Evolutionary conservation across 2,888 invertebrate genomes (phyloP), one percentile per base, ranked within the genome.

Genomic region (Meghimatium bilineatum): DNA sequence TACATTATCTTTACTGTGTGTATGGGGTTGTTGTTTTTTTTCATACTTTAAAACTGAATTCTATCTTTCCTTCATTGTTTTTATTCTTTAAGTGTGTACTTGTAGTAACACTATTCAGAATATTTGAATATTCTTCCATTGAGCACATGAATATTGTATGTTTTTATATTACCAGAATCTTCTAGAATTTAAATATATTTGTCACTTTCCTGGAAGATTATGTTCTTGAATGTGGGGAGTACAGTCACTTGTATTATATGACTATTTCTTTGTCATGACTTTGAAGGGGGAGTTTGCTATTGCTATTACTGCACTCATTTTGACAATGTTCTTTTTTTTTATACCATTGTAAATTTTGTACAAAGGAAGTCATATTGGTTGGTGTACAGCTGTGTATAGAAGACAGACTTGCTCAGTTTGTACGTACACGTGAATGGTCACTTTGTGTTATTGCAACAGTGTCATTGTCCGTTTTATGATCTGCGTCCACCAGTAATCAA

Each of bases 291-390:
- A n/a, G 26, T 63, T 6, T 17, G 20, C 3, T 56, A 56, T 23
- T 56, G n/a, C n/a, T n/a, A 2, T 63, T 63, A n/a, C 12, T 63
- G 60, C n/a, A 63, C 60, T 63, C n/a, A n/a, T 63, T 26, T 23
- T 63, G 5, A n/a, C n/a, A 1, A n/a, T 63, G 60, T 63, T 26
- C n/a, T n/a, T 26, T 63, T 63, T 23, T n/a, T 26, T 63, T 63
- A n/a, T 63, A 78, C 78, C 38, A 34, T 38, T 78, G 78, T 78
- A 78, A 78, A 78, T 78, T 78, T 63, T 78, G 78, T 78, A 78
- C 38, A 78, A 78, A 78, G 78, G 66, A 78, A 38, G 26, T 78
- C 60, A 60, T 76, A 76, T 78, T 78, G 36, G 34, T 63, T 32
- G 38, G 23, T 78, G 78, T 78, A 66, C 78, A 78, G 78, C 38